Evolutionary conservation across 1,140 invertebrate species (phyloP), one percentile per base, ranked within the genome.

Genomic region (Lasioglossum albipes): DNA sequence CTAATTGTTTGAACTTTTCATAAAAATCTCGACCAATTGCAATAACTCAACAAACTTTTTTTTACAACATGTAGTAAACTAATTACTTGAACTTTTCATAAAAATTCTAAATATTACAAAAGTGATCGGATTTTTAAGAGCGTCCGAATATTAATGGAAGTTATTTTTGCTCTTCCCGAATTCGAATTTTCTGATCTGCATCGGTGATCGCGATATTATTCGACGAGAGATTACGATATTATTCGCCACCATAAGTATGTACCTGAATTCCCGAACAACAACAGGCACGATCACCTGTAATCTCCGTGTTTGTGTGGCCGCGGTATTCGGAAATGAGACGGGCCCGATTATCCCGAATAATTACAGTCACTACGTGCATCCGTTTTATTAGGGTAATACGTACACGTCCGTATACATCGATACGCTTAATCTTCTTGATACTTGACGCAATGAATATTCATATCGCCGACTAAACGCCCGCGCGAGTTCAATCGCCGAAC

Each of bases 291-390:
- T 76, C 36, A 41, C 41, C 57, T 49, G 59, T 79, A 79, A 79
- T 74, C 71, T 6, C 41, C 70, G 49, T 18, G 52, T 42, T 36
- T 4, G 62, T 73, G 67, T 64, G 45, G 20, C 69, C 36, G 7
- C 61, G 49, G 49, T 45, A 42, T 20, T 59, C 49, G 62, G 45
- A 74, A 74, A 74, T 65, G 71, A 79, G 77, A 74, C 77, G 77
- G 62, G 41, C 41, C 62, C 77, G 77, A 79, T 79, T 79, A 79
- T 74, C 77, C 62, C 45, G 77, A 79, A 73, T 79, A 79, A 79
- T 79, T 79, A 74, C n/a, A 65, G 22, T 57, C 57, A 54, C 27
- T 71, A 78, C 75, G 68, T 71, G 75, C 27, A 36, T 71, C 75
- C 77, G 61, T 73, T 72, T 79, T 79, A 74, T 74, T 72, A 65